Evolutionary conservation across 1,140 invertebrate species (phyloP).

Genomic region (Drosophila yakuba): DNA sequence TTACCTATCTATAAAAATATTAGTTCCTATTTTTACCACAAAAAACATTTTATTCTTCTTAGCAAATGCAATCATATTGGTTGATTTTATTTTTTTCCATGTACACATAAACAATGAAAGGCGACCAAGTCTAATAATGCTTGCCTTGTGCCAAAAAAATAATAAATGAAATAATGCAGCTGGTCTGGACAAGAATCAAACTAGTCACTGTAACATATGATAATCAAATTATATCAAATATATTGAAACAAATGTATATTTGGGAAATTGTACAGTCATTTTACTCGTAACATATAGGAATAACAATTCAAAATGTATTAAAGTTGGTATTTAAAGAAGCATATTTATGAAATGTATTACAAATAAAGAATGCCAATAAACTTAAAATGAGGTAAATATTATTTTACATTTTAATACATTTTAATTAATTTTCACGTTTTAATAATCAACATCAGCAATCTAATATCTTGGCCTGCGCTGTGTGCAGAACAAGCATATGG

Average conservation of each 20-base stretch:
- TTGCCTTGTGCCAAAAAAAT: slow-evolving; percentile 13
- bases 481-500: slow-evolving; percentile 2
- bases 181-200: slow-evolving; percentile 11
- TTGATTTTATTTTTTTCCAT: slow-evolving; percentile 25
- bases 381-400: too few relatives aligned
- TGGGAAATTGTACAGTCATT: too few relatives aligned
- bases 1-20: too few relatives aligned
- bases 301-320: too few relatives aligned
- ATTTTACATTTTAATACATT: too few relatives aligned
- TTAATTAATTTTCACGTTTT: too few relatives aligned
- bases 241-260: neutral
- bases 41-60: neutral
- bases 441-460: neutral
- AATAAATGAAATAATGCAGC: slow-evolving; percentile 36
- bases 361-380: too few relatives aligned
- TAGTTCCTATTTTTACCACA: neutral
- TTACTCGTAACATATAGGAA: too few relatives aligned
- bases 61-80: slow-evolving; percentile 1
- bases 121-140: neutral
- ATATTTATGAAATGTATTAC: too few relatives aligned
- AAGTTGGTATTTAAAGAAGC: too few relatives aligned
- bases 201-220: slow-evolving; percentile 12
- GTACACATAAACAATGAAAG: slow-evolving; percentile 7
- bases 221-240: neutral
- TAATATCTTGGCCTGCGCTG: neutral